phyloP scores from a whole-genome alignment of 2,888 invertebrate genomes.

The Coronaproctus castanopsis region DNA sequence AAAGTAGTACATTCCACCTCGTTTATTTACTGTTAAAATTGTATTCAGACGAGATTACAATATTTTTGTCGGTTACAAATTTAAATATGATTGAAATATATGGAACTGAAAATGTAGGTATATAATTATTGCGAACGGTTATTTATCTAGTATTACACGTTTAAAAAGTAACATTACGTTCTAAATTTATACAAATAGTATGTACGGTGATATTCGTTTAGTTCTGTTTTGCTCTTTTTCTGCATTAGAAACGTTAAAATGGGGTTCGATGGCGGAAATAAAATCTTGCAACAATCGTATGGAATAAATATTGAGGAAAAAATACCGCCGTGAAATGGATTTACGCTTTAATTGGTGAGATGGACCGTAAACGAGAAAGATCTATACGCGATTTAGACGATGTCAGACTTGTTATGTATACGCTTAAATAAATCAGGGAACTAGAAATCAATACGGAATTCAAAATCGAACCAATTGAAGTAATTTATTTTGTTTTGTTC shows the following conservation, averaged over 20 bases:
- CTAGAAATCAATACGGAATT: constrained; percentile 92
- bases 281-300: constrained; percentile 59
- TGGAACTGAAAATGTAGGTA: too few species aligned
- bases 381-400: constrained; percentile 84
- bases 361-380: constrained; percentile 70
- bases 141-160: too few species aligned
- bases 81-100: neutral
- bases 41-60: too few species aligned
- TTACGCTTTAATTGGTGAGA: constrained; percentile 76
- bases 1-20: too few species aligned
- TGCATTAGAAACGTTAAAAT: constrained; percentile 41
- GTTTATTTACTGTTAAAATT: too few species aligned
- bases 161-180: too few species aligned
- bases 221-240: constrained; percentile 9
- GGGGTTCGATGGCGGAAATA: constrained; percentile 61
- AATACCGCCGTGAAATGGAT: constrained; percentile 78
- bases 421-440: constrained; percentile 74
- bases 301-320: constrained; percentile 70
- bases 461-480: constrained; percentile 81
- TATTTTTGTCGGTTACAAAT: neutral
- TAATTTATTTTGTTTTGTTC: too few species aligned
- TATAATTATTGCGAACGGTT: too few species aligned
- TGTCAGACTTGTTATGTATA: constrained; percentile 82
- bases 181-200: too few species aligned
- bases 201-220: neutral